phyloP scores from a whole-genome alignment of 2,888 invertebrate species.

The Diaphora mendica region DNA sequence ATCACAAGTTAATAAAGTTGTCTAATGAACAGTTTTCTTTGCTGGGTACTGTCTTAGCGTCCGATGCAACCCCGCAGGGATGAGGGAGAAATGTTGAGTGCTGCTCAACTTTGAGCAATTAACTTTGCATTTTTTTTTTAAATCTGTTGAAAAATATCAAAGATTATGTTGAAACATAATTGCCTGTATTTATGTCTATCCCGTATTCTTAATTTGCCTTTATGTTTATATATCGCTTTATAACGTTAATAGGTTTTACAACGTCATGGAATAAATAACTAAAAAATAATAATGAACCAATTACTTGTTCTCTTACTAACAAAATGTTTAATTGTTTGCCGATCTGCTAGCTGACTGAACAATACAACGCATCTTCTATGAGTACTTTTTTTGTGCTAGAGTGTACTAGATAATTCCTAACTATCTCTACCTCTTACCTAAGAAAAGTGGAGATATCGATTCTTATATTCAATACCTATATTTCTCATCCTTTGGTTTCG shows the following conservation, averaged over 20 bases:
- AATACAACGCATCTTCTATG: neutral
- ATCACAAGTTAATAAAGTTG: constrained; percentile 65
- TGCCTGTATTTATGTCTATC: neutral
- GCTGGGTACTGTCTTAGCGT: constrained; percentile 28
- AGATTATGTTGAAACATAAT: neutral
- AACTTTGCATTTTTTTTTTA: neutral
- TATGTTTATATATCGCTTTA: neutral
- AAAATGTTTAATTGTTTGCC: neutral
- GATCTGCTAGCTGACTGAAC: neutral
- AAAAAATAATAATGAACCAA: neutral
- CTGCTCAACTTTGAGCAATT: neutral
- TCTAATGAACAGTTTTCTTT: constrained; percentile 69
- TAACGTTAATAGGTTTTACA: neutral
- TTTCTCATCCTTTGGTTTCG: neutral
- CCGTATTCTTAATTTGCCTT: neutral
- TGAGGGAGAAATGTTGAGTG: neutral
- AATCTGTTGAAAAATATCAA: neutral
- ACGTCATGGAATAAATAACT: neutral
- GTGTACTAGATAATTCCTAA: neutral
- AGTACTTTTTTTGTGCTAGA: too few species aligned
- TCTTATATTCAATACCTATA: neutral
- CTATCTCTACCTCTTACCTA: neutral
- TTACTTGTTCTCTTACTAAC: neutral
- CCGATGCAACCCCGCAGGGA: constrained; percentile 44
- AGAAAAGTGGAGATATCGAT: neutral